Percentiles rank a stretch among this genome's conserved stretches.
Evolutionary conservation across 2,888 invertebrate species (phyloP).

Genomic region (Eubasilissa splendida): DNA sequence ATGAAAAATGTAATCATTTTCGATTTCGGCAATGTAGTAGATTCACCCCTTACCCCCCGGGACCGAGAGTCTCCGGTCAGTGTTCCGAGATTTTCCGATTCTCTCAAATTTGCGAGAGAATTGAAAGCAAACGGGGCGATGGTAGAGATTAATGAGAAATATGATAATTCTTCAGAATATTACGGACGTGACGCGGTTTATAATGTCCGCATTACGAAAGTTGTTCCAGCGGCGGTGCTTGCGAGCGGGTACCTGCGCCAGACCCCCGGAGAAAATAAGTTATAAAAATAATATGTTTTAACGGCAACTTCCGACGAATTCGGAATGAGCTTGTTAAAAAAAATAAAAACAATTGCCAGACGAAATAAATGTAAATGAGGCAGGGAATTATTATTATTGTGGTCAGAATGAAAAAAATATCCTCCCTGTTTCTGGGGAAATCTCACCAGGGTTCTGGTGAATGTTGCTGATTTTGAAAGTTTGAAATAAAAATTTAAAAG

Average conservation of each 20-base stretch:
- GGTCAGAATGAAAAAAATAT: no score
- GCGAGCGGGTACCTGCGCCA: background rate
- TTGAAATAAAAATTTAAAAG: no score
- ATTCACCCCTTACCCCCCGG: background rate
- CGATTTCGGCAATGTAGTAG: no score
- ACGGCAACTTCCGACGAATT: constrained; percentile 19
- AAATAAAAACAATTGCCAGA: constrained; percentile 16
- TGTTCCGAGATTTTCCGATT: no score
- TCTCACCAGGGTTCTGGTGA: no score
- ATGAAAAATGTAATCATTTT: no score
- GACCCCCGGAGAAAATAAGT: constrained; percentile 22
- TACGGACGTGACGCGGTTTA: constrained; percentile 1
- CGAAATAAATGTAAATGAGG: constrained; percentile 17
- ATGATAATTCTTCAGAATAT: background rate
- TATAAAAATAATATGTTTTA: constrained; percentile 35
- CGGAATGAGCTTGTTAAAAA: constrained; percentile 38
- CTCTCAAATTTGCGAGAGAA: no score
- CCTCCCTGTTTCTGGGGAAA: no score
- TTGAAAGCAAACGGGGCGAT: no score
- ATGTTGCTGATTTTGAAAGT: no score
- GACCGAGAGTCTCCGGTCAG: background rate
- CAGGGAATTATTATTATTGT: no score
- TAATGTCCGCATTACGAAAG: constrained; percentile 4
- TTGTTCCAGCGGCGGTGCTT: background rate
- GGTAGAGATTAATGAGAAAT: constrained; percentile 2